Conservation (phyloP, 1,140 invertebrate genomes). For the Coenobita brevimanus region DNA sequence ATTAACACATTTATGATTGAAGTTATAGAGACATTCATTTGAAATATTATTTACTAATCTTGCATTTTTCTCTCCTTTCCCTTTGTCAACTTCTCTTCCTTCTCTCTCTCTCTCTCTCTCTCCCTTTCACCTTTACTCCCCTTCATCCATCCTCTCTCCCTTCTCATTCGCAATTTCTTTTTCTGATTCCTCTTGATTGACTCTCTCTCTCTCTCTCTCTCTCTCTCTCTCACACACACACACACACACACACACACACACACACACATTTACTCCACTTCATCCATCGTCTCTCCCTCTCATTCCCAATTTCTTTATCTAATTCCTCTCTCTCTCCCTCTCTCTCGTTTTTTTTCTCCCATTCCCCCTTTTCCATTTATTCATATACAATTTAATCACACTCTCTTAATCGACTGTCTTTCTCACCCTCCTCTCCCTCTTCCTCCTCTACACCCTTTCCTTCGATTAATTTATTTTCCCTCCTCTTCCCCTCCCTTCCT, state of each 20-base stretch:
- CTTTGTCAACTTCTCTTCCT: too few species aligned
- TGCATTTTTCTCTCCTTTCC: too few species aligned
- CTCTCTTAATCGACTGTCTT: too few species aligned
- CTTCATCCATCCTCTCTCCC: background rate
- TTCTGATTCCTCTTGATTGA: background rate
- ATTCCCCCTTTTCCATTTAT: background rate
- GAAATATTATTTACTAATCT: too few species aligned
- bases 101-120: background rate
- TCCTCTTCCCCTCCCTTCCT: conserved; percentile 1
- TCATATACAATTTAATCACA: too few species aligned
- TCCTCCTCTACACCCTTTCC: background rate
- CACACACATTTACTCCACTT: background rate
- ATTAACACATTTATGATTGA: too few species aligned
- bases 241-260: background rate
- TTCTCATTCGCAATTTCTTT: too few species aligned
- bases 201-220: background rate
- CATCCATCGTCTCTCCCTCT: background rate
- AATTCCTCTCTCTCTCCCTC: background rate
- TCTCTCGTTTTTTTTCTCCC: background rate
- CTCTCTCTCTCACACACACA: background rate
- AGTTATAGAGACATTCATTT: too few species aligned
- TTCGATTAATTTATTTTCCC: background rate
- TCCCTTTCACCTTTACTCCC: background rate
- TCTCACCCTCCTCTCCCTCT: too few species aligned
- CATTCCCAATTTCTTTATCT: background rate